Evolutionary conservation across 1,140 invertebrate species (phyloP), one percentile per base, ranked within the genome.

Genomic region (Oedothorax gibbosus): DNA sequence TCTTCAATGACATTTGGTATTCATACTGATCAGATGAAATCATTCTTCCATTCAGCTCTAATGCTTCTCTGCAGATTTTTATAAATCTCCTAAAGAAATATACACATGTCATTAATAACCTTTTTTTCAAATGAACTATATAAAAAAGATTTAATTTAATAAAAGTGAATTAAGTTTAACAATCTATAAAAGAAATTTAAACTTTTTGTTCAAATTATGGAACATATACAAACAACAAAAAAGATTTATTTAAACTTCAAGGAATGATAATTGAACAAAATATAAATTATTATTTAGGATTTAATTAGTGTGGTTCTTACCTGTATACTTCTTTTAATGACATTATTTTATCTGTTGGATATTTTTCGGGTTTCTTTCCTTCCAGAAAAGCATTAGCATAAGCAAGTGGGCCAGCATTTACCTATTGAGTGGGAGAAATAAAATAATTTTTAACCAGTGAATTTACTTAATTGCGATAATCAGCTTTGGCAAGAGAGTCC

Each of bases 331-430:
- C 93, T 89, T 96, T 96, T 0, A 97, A 90, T 88, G 95, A 94
- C 88, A 95, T 94, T 49, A 97, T 94, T 90, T 94, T 94, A 79
- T 96, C 95, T 80, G 94, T 92, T 0, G 95, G 93, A 90, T 96
- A 96, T 69, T 93, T 87, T 20, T 49, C 78, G 9, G 69, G 64
- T 73, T 75, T 80, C 57, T 82, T 86, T 50, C 86, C 87, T 51
- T 87, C 87, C 0, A 98, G 91, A 91, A 98, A 98, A 7, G 95
- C 96, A 87, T 94, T 93, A 0, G 97, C 97, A 90, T 98, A 98
- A 5, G 96, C 96, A 68, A 98, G 90, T 2, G 97, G 97, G 51
- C 97, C 97, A n/a, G 96, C 96, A 91, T 98, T 97, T 0, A 98
- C 97, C 89, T 91, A 84, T n/a, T 51, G 64, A 77, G 14, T 7